Base-by-base conservation (phyloP, 2,888 invertebrate genomes). In the Noctuana brunneofusca region DNA sequence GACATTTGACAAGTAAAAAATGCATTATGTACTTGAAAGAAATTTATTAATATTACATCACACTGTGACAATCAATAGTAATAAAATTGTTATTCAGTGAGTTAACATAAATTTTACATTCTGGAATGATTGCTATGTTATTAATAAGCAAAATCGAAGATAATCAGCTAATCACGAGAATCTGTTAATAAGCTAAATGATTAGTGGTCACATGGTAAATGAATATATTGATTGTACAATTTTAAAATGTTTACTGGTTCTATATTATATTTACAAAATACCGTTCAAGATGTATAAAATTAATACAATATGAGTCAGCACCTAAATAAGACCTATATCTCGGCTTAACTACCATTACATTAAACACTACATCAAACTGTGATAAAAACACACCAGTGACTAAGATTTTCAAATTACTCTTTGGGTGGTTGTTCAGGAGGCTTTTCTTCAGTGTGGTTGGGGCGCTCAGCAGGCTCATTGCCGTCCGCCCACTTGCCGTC, bases 401-500 rank as follows among this genome's bases (percentile, higher is more conserved):
- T 58, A 35, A 24, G 35, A 4, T 6, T 30, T 24, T 18, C 2
- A n/a, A 1, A 48, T 54, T 62, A 87, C 69, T 89, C 89, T 78
- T 90, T 89, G 69, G 87, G 84, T 53, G 77, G 83, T 65, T 85
- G 86, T 35, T 73, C 74, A n/a, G 81, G 76, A 4, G 87, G 83
- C 65, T 88, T 87, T 27, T 89, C 87, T 53, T 89, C 89, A 0
- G 77, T 62, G 65, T 81, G 79, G 8, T 75, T 65, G 50, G 74
- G 75, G 56, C 85, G 75, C 38, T 88, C 89, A 0, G 41, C 18
- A 2, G 89, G 89, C 63, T 92, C 92, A 64, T 92, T 92, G 32
- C 93, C 93, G 63, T 93, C 94, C 0, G 93, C 93, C 94, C 94
- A 94, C 76, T 94, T 94, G 3, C 94, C 94, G 70, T 93, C 94